Percentiles rank a stretch among this genome's conserved stretches.
Conservation (phyloP, 2,888 invertebrate species). For the Troides helena region DNA sequence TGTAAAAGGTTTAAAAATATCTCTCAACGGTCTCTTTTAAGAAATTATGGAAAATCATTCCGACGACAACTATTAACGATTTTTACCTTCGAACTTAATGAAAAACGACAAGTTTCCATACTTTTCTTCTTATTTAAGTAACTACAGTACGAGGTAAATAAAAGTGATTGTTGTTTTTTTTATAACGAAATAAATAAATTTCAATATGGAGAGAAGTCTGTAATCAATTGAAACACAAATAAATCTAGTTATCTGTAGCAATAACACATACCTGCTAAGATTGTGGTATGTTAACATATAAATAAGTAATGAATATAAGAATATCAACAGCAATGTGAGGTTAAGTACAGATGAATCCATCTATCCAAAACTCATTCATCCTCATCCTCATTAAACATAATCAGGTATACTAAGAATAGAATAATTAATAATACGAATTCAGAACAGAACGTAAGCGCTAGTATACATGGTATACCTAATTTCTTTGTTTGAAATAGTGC, state of each 20-base stretch:
- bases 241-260: too few relatives aligned
- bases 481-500: conserved; percentile 16
- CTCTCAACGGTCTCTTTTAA: conserved; percentile 10
- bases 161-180: too few relatives aligned
- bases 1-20: conserved; percentile 17
- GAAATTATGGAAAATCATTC: conserved; percentile 3
- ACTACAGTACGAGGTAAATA: too few relatives aligned
- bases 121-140: too few relatives aligned
- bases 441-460: conserved; percentile 4
- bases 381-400: background rate
- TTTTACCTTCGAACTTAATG: background rate
- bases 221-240: background rate
- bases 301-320: too few relatives aligned
- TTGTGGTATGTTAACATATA: too few relatives aligned
- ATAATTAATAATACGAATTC: conserved; percentile 17
- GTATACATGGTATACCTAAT: conserved; percentile 19
- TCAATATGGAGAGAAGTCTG: background rate
- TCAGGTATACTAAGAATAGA: background rate
- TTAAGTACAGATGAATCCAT: too few relatives aligned
- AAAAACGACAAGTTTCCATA: background rate
- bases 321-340: too few relatives aligned
- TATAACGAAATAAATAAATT: background rate
- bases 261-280: too few relatives aligned
- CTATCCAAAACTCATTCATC: background rate
- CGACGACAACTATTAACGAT: background rate